phyloP scores from a whole-genome alignment of 2,113 vertebrate genomes.

The Alligator mississippiensis region DNA sequence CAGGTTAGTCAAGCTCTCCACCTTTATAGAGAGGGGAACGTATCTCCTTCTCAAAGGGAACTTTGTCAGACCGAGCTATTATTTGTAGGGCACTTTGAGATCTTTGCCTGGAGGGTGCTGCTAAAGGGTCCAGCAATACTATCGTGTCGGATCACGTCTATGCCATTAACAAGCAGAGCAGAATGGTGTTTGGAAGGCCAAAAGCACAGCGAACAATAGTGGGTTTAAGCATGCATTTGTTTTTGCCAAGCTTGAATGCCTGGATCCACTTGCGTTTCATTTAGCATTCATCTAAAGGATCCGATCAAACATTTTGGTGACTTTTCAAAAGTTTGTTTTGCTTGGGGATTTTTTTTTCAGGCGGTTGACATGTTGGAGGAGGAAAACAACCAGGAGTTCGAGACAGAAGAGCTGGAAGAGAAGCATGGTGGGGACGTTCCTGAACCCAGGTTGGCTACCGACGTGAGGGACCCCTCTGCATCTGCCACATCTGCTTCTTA shows the following conservation, averaged over 20 bases:
- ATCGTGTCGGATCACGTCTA: slow-evolving; percentile 61
- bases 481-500: slow-evolving; percentile 17
- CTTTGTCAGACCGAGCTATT: slow-evolving; percentile 40
- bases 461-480: background rate
- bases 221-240: slow-evolving; percentile 71
- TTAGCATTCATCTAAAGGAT: slow-evolving; percentile 50
- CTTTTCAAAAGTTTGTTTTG: slow-evolving; percentile 49
- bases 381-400: slow-evolving; percentile 65
- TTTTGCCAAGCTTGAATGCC: slow-evolving; percentile 72
- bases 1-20: background rate
- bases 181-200: slow-evolving; percentile 74
- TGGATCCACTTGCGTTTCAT: slow-evolving; percentile 68
- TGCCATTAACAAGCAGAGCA: slow-evolving; percentile 72
- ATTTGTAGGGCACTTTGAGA: slow-evolving; percentile 55
- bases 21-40: background rate
- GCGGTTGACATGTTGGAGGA: slow-evolving; percentile 68
- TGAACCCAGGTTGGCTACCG: background rate
- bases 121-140: slow-evolving; percentile 61
- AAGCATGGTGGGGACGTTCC: background rate
- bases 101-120: slow-evolving; percentile 56
- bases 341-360: slow-evolving; percentile 48
- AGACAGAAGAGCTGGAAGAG: slow-evolving; percentile 58
- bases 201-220: slow-evolving; percentile 69
- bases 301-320: slow-evolving; percentile 63
- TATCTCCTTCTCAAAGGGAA: background rate